Base-by-base conservation (phyloP, 30 jellyfish, hydroid and myxozoan species). In the Nemopilema nomurai region DNA sequence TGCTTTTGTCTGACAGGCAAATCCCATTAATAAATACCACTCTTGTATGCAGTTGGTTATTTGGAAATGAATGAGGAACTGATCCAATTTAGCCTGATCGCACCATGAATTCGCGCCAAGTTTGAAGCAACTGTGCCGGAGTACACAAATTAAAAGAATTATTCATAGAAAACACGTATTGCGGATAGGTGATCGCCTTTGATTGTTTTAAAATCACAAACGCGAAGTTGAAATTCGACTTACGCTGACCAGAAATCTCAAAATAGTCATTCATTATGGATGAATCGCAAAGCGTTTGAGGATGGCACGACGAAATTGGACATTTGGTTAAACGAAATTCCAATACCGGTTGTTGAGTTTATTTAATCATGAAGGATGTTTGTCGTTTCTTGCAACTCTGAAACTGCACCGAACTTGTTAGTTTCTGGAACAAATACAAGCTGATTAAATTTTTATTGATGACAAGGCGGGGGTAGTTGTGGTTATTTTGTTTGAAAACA, bases 321-420 rank as follows among this genome's bases (percentile, higher is more conserved):
- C 33, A 53, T 77, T 77, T 62, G 87, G 87, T 77, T 77, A 77
- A 77, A 77, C 87, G 65, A 77, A 77, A 19, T 62, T 51, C 9
- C 19, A 28, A 63, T 24, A n/a, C 72, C 57, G 13, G 57, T 41
- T 41, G 57, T 41, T 41, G 13, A 13, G 57, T 41, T 41, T 41
- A 41, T 41, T 41, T 41, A 3, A 13, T 41, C 57, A 13, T 6
- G 13, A 13, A 41, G 57, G 57, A 13, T 3, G 57, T 41, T 41
- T 41, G 57, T 41, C 57, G 13, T 41, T 41, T 41, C 57, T 13
- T 41, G 57, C 13, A 41, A 41, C 13, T 3, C 57, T 41, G 57
- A 41, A 41, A 3, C 9, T 41, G 13, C 13, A 13, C 13, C 6
- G 13, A 41, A 41, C 13, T 41, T 3, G 57, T 41, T 41, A 41